Percentiles rank a stretch among this genome's conserved stretches.
These are phyloP conservation scores for Lepidocyrtoides sp. DNA, from an alignment of 2,888 invertebrate species.

Conservation along the genomic window DNA sequence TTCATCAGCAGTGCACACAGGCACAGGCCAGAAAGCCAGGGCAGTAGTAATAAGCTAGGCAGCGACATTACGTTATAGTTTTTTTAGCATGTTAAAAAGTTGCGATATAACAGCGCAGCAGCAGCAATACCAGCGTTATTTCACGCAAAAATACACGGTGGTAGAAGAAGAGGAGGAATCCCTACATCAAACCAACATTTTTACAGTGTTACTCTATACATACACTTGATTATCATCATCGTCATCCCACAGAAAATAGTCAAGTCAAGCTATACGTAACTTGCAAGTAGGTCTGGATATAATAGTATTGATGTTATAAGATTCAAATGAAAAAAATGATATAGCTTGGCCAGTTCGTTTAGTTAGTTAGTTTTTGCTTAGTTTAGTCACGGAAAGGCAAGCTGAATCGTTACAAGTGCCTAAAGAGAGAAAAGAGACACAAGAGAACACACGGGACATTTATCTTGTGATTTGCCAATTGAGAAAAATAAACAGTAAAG, in stretches of 20 bases:
- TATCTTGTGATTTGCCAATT: not conserved
- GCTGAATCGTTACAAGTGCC: not conserved
- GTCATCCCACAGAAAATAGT: too few species aligned
- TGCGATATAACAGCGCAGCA: constrained; percentile 30
- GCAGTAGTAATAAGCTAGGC: not conserved
- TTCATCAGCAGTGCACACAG: not conserved
- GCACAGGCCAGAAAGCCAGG: not conserved
- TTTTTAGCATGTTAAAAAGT: not conserved
- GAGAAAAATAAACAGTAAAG: not conserved
- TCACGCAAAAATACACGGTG: not conserved
- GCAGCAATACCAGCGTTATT: not conserved
- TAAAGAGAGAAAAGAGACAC: not conserved
- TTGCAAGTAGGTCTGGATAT: too few species aligned
- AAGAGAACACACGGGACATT: too few species aligned
- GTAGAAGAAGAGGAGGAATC: not conserved
- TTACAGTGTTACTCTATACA: not conserved
- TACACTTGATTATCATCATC: too few species aligned
- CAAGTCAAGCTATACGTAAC: too few species aligned
- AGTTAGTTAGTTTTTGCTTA: not conserved
- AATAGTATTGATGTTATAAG: too few species aligned
- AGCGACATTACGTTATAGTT: constrained; percentile 13
- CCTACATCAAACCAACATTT: constrained; percentile 5
- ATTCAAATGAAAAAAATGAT: too few species aligned
- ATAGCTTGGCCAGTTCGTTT: too few species aligned
- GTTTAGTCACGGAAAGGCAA: not conserved